Conservation (phyloP, 2,113 vertebrate genomes). For the Otus sunia region DNA sequence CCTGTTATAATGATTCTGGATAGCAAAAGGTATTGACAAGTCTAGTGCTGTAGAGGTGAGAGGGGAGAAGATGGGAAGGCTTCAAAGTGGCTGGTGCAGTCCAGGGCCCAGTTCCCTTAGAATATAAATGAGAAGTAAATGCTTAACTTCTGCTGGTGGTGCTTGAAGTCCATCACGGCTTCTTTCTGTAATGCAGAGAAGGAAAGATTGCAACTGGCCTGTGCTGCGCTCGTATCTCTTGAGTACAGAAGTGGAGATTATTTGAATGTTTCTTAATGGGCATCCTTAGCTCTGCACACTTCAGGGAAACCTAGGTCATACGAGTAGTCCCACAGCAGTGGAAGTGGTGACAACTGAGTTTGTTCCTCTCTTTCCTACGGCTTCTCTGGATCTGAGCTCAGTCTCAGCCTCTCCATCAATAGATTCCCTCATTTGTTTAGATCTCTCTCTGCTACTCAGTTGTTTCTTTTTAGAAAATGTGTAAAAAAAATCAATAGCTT, state of each 20-base stretch:
- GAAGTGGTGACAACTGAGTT: neutral
- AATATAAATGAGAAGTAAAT: slow-evolving; percentile 17
- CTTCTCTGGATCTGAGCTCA: neutral
- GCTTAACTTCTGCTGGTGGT: neutral
- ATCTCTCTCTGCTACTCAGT: neutral
- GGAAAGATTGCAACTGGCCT: neutral
- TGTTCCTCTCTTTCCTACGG: neutral
- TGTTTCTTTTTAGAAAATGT: neutral
- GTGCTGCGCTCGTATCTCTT: neutral
- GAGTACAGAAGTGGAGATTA: neutral
- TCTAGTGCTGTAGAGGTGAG: neutral
- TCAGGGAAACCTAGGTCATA: neutral
- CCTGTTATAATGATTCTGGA: neutral
- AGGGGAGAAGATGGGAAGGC: neutral
- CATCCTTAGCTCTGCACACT: neutral
- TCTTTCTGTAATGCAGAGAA: neutral
- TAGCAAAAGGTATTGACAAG: neutral
- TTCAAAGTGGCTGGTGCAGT: neutral
- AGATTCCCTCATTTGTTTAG: neutral
- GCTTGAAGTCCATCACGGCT: neutral
- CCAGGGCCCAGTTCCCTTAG: neutral
- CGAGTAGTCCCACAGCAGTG: neutral
- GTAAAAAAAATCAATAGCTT: neutral
- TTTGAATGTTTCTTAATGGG: neutral
- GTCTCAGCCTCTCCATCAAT: neutral